Conservation (phyloP, 2,797 vertebrate species). For the Leucoraja ocellata region DNA sequence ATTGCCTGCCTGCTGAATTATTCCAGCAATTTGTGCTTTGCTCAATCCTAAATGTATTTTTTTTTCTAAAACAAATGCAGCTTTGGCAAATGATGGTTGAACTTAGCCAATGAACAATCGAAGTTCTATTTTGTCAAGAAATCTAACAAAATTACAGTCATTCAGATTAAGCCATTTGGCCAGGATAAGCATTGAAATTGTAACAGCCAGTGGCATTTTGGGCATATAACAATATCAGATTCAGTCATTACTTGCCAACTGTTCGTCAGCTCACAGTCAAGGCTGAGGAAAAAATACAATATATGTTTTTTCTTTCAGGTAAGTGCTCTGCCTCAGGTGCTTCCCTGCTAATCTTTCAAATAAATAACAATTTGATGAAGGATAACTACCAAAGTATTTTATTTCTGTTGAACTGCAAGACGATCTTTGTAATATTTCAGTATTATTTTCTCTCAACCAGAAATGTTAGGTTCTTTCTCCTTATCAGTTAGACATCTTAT, state of each 20-base stretch:
- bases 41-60: background rate
- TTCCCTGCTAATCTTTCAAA: slow-evolving; percentile 31
- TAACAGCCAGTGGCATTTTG: slow-evolving; percentile 29
- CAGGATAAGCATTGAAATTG: slow-evolving; percentile 5
- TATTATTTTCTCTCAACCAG: slow-evolving; percentile 3
- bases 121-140: slow-evolving; percentile 2
- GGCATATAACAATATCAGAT: slow-evolving; percentile 7
- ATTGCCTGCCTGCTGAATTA: no score
- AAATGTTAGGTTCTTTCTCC: background rate
- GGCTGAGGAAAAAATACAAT: slow-evolving; percentile 11
- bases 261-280: slow-evolving; percentile 14
- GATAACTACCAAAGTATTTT: slow-evolving; percentile 15
- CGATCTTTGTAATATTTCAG: background rate
- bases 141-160: background rate
- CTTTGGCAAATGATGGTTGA: background rate
- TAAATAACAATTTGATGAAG: slow-evolving; percentile 14
- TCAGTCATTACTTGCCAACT: slow-evolving; percentile 27
- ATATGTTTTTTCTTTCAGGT: slow-evolving; percentile 1
- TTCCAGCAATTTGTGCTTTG: no score
- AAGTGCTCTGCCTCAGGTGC: background rate
- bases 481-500: background rate
- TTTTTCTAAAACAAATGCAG: background rate
- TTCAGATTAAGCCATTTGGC: slow-evolving; percentile 14
- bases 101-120: slow-evolving; percentile 4
- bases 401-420: background rate